Percentiles rank a stretch among this genome's conserved stretches.
phyloP scores from a whole-genome alignment of 2,888 invertebrate genomes.

The Drosophila austrosaltans region DNA sequence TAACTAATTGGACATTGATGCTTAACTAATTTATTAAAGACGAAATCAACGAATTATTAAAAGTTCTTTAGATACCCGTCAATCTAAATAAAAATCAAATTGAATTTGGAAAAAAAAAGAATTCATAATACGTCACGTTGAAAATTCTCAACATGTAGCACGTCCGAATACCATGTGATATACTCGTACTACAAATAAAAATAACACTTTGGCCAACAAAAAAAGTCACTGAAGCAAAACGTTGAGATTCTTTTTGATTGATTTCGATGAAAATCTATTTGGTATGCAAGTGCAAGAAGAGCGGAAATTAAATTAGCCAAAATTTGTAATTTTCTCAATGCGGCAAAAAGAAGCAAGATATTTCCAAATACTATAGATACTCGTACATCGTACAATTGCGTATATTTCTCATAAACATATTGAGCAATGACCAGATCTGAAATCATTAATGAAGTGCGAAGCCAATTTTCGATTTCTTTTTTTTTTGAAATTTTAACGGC shows the following conservation, averaged over 20 bases:
- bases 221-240: conserved; percentile 24
- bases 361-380: conserved; percentile 15
- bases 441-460: conserved; percentile 72
- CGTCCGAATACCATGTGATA: conserved; percentile 54
- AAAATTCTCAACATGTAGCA: conserved; percentile 29
- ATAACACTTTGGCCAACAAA: conserved; percentile 15
- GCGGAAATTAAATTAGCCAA: conserved; percentile 47
- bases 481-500: conserved; percentile 47
- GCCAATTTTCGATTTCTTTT: conserved; percentile 61
- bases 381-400: conserved; percentile 43
- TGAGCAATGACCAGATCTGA: conserved; percentile 33
- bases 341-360: conserved; percentile 7
- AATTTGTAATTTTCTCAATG: conserved; percentile 16
- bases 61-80: conserved; percentile 15
- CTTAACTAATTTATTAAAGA: conserved; percentile 52
- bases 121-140: conserved; percentile 64
- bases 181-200: conserved; percentile 15
- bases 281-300: conserved; percentile 27
- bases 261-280: conserved; percentile 31
- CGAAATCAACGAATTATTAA: conserved; percentile 20
- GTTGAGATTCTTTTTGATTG: conserved; percentile 39
- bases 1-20: conserved; percentile 46
- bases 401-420: conserved; percentile 26
- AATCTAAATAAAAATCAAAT: conserved; percentile 45
- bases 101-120: conserved; percentile 55